Percentiles rank a stretch among this genome's conserved stretches.
Conservation (phyloP, 1,140 invertebrate species). For the Drosophila tani region DNA sequence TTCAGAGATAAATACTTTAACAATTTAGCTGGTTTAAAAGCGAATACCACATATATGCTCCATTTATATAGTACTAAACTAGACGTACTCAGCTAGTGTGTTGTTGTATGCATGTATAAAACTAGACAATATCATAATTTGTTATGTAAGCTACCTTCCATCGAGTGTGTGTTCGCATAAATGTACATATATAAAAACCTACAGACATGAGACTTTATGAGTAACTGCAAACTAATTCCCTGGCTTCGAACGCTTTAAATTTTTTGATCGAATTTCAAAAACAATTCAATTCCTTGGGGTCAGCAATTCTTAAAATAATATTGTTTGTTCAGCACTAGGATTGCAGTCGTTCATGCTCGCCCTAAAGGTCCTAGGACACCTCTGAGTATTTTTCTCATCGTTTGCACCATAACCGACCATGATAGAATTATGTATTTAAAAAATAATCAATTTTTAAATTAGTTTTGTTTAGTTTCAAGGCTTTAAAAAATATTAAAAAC, state of each 20-base stretch:
- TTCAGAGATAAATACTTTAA: conserved; percentile 51
- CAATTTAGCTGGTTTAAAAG: conserved; percentile 68
- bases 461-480: neutral
- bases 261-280: conserved; percentile 21
- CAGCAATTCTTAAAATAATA: conserved; percentile 42
- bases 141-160: conserved; percentile 36
- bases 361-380: conserved; percentile 9
- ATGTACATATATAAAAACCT: conserved; percentile 55
- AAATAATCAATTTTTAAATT: neutral
- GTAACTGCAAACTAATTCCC: conserved; percentile 28
- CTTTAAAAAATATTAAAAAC: neutral
- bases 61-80: conserved; percentile 36
- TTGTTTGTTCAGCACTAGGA: conserved; percentile 45
- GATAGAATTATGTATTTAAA: conserved; percentile 14
- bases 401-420: conserved; percentile 34
- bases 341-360: conserved; percentile 15
- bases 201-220: conserved; percentile 40
- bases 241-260: conserved; percentile 6
- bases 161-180: conserved; percentile 26
- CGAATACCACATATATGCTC: conserved; percentile 69
- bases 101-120: conserved; percentile 52
- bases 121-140: conserved; percentile 54
- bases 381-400: conserved; percentile 53
- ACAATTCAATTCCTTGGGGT: conserved; percentile 55
- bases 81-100: conserved; percentile 33